A percentile compares a stretch with the other conserved stretches of the same genome.
phyloP scores from a whole-genome alignment of 2,888 invertebrate species.

The Chouioia cunea region DNA sequence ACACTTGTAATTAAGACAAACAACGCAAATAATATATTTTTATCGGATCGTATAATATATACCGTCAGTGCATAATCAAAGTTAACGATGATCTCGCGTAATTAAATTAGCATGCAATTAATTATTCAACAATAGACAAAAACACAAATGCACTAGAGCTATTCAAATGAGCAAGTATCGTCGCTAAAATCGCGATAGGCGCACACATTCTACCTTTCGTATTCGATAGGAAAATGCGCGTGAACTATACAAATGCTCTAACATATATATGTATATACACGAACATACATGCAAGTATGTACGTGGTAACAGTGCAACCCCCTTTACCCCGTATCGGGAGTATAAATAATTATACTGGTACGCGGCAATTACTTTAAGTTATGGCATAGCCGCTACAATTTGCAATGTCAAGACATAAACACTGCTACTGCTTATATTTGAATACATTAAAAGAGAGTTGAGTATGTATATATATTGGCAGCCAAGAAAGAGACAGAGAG shows the following conservation, averaged over 20 bases:
- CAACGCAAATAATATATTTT: too few relatives aligned
- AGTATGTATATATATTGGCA: constrained; percentile 47
- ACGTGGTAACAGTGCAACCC: constrained; percentile 53
- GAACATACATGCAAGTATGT: constrained; percentile 22
- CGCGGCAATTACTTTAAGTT: constrained; percentile 69
- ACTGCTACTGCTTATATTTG: constrained; percentile 69
- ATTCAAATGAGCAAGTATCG: constrained; percentile 41
- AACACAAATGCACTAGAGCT: constrained; percentile 40
- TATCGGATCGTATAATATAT: too few relatives aligned
- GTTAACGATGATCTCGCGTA: neutral
- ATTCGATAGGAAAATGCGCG: constrained; percentile 46
- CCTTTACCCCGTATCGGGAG: constrained; percentile 64
- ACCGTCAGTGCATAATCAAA: too few relatives aligned
- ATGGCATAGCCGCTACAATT: constrained; percentile 68
- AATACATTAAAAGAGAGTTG: constrained; percentile 65
- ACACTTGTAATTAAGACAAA: too few relatives aligned
- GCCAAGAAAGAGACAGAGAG: too few relatives aligned
- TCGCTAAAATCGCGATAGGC: constrained; percentile 42
- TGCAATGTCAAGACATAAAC: constrained; percentile 70
- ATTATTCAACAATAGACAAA: constrained; percentile 39
- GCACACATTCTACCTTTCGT: constrained; percentile 42
- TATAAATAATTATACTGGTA: constrained; percentile 68
- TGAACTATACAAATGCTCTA: neutral
- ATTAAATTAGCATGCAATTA: constrained; percentile 15
- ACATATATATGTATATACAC: constrained; percentile 17